phyloP scores from a whole-genome alignment of 2,888 invertebrate species.

The Theodoxus fluviatilis region DNA sequence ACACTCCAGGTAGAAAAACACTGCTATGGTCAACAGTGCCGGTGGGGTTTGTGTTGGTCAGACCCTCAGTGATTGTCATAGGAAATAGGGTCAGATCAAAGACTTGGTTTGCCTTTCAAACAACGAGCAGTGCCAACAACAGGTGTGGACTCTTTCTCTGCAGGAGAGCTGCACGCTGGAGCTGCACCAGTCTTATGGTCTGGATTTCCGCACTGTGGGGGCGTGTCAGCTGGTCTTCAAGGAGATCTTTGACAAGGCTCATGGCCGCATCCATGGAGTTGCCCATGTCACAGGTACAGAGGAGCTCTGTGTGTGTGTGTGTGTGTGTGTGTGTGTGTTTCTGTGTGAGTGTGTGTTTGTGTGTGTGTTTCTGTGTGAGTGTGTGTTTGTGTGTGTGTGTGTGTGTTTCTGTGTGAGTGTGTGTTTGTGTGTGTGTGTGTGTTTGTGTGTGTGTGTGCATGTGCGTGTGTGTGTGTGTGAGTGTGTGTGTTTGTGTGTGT shows the following conservation, averaged over 20 bases:
- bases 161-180: slow-evolving; percentile 64
- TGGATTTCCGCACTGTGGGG: slow-evolving; percentile 64
- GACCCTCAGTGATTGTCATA: too few relatives aligned
- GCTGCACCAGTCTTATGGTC: slow-evolving; percentile 66
- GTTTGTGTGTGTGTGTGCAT: not conserved
- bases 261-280: slow-evolving; percentile 62
- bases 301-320: not conserved
- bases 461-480: too few relatives aligned
- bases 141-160: slow-evolving; percentile 6
- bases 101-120: not conserved
- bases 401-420: not conserved
- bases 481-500: too few relatives aligned
- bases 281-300: slow-evolving; percentile 55
- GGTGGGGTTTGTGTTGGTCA: too few relatives aligned
- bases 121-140: not conserved
- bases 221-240: slow-evolving; percentile 62
- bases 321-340: not conserved
- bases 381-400: slow-evolving; percentile 18
- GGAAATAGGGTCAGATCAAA: too few relatives aligned
- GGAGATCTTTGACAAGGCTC: slow-evolving; percentile 63
- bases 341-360: not conserved
- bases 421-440: not conserved
- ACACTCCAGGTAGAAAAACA: too few relatives aligned
- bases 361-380: not conserved
- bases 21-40: too few relatives aligned